Percentiles rank a stretch among this genome's conserved stretches.
phyloP scores from a whole-genome alignment of 2,113 vertebrate species.

The Gasterosteus aculeatus region DNA sequence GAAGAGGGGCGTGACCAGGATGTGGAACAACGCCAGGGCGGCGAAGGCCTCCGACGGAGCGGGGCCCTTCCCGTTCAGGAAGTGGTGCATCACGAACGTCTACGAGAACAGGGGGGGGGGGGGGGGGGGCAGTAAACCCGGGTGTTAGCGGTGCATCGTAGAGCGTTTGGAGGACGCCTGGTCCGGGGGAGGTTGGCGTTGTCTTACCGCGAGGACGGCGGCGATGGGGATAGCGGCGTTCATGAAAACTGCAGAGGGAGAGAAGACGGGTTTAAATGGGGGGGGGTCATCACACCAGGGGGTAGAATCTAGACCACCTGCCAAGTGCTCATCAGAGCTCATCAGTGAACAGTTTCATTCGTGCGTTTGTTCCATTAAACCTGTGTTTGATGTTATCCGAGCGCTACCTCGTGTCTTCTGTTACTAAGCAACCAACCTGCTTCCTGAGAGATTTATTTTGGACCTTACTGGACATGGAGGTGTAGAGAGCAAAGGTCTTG shows the following conservation, averaged over 20 bases:
- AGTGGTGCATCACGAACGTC: conserved; percentile 89
- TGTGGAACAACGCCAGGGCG: conserved; percentile 93
- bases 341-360: too few species aligned
- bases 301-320: too few species aligned
- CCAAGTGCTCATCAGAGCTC: too few species aligned
- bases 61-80: conserved; percentile 72
- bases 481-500: conserved; percentile 71
- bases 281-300: too few species aligned
- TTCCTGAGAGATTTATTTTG: background rate
- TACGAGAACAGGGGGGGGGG: conserved; percentile 48
- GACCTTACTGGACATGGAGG: conserved; percentile 73
- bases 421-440: too few species aligned
- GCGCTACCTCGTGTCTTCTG: too few species aligned
- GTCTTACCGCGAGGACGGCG: conserved; percentile 93
- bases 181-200: background rate
- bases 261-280: background rate
- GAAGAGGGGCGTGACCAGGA: conserved; percentile 95
- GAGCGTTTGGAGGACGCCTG: background rate
- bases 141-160: too few species aligned
- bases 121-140: too few species aligned
- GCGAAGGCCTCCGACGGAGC: conserved; percentile 90
- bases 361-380: too few species aligned
- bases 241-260: conserved; percentile 90
- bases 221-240: conserved; percentile 97
- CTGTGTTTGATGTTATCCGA: too few species aligned